These are phyloP conservation scores for Bruchidius siliquastri DNA, from an alignment of 2,888 invertebrate species.

Conservation along the genomic window DNA sequence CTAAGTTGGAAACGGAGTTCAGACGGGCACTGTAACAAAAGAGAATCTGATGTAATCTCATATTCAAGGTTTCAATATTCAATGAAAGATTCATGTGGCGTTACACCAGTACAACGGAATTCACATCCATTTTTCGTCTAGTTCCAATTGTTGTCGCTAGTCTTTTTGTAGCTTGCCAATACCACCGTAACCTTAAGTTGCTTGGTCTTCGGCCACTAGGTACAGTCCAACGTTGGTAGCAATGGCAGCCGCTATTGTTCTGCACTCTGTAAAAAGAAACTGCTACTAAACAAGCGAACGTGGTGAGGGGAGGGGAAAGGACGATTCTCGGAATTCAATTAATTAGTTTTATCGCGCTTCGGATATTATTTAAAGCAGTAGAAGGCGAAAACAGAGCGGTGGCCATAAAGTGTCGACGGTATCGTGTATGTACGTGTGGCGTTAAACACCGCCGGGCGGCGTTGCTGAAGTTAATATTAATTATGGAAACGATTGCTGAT, in stretches of 20 bases:
- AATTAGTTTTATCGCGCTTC: constrained; percentile 39
- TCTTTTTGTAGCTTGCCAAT: too few species aligned
- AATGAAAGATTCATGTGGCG: too few species aligned
- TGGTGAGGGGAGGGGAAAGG: constrained; percentile 4
- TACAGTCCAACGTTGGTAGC: background rate
- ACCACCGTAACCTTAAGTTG: background rate
- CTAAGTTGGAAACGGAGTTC: too few species aligned
- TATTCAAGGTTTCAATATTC: too few species aligned
- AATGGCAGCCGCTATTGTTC: background rate
- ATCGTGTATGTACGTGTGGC: background rate
- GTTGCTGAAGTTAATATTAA: background rate
- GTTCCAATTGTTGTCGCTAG: too few species aligned
- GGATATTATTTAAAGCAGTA: constrained; percentile 23
- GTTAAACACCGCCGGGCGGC: background rate
- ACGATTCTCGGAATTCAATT: constrained; percentile 41
- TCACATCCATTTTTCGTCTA: too few species aligned
- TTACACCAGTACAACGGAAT: too few species aligned
- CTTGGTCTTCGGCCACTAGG: background rate
- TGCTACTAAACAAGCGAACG: background rate
- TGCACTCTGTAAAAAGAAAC: background rate
- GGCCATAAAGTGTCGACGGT: constrained; percentile 19
- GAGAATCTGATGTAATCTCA: too few species aligned
- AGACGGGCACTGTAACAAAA: too few species aligned
- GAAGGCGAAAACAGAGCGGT: constrained; percentile 16
- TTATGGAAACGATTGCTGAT: too few species aligned